Evolutionary conservation across 2,113 vertebrate species (phyloP), one percentile per base, ranked within the genome.

Genomic region (Odocoileus virginianus): DNA sequence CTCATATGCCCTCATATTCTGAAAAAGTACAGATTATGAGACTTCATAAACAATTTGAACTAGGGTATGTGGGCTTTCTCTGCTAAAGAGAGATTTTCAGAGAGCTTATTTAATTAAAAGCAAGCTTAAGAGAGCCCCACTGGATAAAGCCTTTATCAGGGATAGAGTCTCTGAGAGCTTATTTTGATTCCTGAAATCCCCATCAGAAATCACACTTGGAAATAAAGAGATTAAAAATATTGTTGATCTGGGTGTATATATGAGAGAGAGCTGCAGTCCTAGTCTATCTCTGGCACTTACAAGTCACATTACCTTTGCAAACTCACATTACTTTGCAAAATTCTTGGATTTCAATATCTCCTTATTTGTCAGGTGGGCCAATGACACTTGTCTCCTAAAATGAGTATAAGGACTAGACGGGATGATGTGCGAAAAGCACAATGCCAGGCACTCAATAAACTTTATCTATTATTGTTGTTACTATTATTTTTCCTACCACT

Each of bases 1-100:
- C 23, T 93, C 54, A 96, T 30, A 2, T 92, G 64, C 27, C 43
- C 64, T 58, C 33, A 36, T 78, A 64, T 82, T 97, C 61, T 91
- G 19, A 67, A 96, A 92, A 96, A 85, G 52, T 67, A 82, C 6
- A 85, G 81, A 93, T 89, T 60, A 45, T 87, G 33, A 96, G 64
- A 95, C 95, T 94, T 92, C 74, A 92, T 85, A 95, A 96, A 82
- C 52, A 91, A 92, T 61, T 88, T 94, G 16, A 94, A 92, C 50
- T 76, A 83, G 50, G 67, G 45, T 28, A 28, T 91, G 55, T 40
- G 55, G 71, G 78, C 96, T 91, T 91, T 87, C 54, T 93, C 60
- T 83, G 36, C 30, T 79, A 78, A 82, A 83, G 10, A 92, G 30
- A 71, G 27, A 33, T 94, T 95, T 93, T 8, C 54, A 85, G n/a